Percentiles rank a stretch among this genome's conserved stretches.
Evolutionary conservation across 2,113 vertebrate species (phyloP).

Genomic region (Clarias batrachus): DNA sequence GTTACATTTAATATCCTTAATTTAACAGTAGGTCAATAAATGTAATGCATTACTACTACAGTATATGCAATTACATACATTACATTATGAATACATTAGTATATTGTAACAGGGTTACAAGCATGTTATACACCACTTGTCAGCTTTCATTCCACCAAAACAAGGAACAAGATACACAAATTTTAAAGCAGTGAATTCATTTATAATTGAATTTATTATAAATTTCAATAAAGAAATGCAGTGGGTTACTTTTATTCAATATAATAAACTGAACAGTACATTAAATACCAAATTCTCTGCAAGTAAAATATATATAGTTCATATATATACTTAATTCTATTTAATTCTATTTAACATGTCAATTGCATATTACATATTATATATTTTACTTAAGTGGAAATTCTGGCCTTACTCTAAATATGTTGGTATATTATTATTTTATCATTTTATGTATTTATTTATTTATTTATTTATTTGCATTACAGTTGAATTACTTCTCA

Average conservation of each 20-base stretch:
- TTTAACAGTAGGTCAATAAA: background rate
- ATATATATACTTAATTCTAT: too few species aligned
- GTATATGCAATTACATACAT: background rate
- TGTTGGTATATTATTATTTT: too few species aligned
- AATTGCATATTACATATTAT: too few species aligned
- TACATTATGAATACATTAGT: too few species aligned
- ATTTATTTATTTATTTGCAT: too few species aligned
- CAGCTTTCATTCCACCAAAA: background rate
- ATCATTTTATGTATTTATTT: too few species aligned
- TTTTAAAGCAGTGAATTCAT: background rate
- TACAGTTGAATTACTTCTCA: slow-evolving; percentile 6
- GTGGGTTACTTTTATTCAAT: background rate
- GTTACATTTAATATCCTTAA: background rate
- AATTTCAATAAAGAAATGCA: slow-evolving; percentile 3
- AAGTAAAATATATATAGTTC: too few species aligned
- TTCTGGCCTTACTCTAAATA: too few species aligned
- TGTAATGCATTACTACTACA: background rate
- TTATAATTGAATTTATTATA: background rate
- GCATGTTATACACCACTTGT: background rate
- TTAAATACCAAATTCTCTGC: too few species aligned
- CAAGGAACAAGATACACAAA: background rate
- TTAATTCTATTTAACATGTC: too few species aligned
- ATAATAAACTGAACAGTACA: too few species aligned
- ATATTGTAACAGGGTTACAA: background rate
- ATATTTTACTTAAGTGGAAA: too few species aligned